Base-by-base conservation (phyloP, 1,140 invertebrate genomes). In the Argopecten irradians region DNA sequence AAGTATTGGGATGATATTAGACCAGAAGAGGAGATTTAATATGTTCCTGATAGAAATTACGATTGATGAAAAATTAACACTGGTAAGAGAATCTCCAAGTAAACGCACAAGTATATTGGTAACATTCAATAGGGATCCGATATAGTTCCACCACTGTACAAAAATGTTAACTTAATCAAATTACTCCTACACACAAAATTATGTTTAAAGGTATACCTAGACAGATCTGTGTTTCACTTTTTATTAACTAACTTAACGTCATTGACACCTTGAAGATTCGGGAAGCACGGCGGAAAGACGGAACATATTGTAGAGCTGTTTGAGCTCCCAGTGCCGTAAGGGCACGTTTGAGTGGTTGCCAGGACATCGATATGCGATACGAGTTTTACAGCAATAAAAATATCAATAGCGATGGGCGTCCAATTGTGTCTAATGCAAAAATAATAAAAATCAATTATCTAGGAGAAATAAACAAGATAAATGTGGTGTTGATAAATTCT, bases 381-480 rank as follows among this genome's bases (percentile, higher is more conserved):
- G 55, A 71, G 55, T n/a, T 71, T n/a, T 71, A 71, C 55, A 11
- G 55, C 55, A 71, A 71, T 71, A 71, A 71, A 71, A 71, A 71
- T 71, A 71, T 71, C 55, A 71, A 71, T 71, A 71, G 55, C 55
- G n/a, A 71, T 71, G 55, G 55, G 55, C n/a, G 55, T 71, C 55
- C 55, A 71, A 71, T 71, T 71, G 55, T 71, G 55, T 71, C 55
- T 71, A 71, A 71, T 71, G 55, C 55, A 71, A 28, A 71, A 71
- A 71, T 71, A 71, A 71, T 71, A 71, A 71, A 71, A 71, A 71
- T 71, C 55, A 71, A 71, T 71, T 71, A 71, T 71, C 55, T 71
- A 71, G 55, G n/a, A 71, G 55, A 71, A 71, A 71, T 71, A 71
- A 71, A 71, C 55, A 71, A 71, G 55, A 71, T 71, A 71, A 71